These are phyloP conservation scores for Cosmia trapezina DNA, from an alignment of 2,888 invertebrate genomes.

Conservation along the genomic window DNA sequence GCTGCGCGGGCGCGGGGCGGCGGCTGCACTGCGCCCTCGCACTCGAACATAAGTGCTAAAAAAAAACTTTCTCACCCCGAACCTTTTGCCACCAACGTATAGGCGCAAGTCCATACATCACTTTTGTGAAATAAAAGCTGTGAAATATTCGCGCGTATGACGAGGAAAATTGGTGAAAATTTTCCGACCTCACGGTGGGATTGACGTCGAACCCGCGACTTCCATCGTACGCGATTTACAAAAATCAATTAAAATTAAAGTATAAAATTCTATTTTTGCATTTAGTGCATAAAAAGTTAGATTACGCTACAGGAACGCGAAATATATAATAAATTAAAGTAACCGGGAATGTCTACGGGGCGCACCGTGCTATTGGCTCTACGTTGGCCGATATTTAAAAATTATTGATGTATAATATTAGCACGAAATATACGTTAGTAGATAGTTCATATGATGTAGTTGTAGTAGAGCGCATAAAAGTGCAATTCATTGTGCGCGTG, in stretches of 20 bases:
- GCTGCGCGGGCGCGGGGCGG: slow-evolving; percentile 77
- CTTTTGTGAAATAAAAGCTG: slow-evolving; percentile 67
- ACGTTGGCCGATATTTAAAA: slow-evolving; percentile 47
- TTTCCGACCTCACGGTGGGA: slow-evolving; percentile 80
- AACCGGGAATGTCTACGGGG: slow-evolving; percentile 30
- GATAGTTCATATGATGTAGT: slow-evolving; percentile 17
- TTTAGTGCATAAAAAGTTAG: slow-evolving; percentile 47
- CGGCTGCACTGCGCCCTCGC: slow-evolving; percentile 78
- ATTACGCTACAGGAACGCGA: slow-evolving; percentile 34
- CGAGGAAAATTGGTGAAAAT: slow-evolving; percentile 86
- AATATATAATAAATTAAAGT: slow-evolving; percentile 52
- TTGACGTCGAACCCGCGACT: slow-evolving; percentile 73
- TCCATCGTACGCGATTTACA: slow-evolving; percentile 53
- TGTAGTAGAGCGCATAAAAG: slow-evolving; percentile 41
- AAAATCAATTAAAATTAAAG: slow-evolving; percentile 57
- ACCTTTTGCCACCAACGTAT: slow-evolving; percentile 73
- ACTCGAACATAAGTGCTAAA: slow-evolving; percentile 71
- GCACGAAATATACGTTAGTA: slow-evolving; percentile 33
- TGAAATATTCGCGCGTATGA: slow-evolving; percentile 66
- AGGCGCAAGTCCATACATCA: slow-evolving; percentile 84
- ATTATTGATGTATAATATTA: slow-evolving; percentile 46
- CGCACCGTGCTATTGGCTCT: slow-evolving; percentile 10
- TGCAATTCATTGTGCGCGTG: slow-evolving; percentile 50
- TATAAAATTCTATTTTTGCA: slow-evolving; percentile 42
- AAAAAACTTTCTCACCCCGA: slow-evolving; percentile 75